phyloP scores from a whole-genome alignment of 2,888 invertebrate genomes.

The Acrocyrtus sp. region DNA sequence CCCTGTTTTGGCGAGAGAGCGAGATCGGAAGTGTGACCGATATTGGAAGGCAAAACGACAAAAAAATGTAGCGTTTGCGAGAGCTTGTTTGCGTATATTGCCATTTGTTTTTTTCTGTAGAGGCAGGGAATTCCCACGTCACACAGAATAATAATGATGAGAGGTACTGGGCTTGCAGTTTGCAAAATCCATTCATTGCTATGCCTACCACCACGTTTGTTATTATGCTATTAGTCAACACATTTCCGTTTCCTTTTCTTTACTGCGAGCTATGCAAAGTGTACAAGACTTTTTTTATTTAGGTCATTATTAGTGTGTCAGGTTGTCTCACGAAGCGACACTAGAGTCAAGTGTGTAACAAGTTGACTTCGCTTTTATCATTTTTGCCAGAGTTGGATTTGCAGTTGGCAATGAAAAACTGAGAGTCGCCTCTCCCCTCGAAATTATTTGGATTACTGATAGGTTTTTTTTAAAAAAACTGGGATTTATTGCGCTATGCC shows the following conservation, averaged over 20 bases:
- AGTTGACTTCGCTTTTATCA: too few relatives aligned
- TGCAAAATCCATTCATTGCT: too few relatives aligned
- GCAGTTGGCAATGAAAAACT: too few relatives aligned
- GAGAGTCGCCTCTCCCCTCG: too few relatives aligned
- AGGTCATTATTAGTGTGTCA: conserved; percentile 52
- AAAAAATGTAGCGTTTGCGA: background rate
- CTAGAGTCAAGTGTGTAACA: conserved; percentile 20
- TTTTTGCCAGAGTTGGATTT: too few relatives aligned
- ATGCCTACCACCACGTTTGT: too few relatives aligned
- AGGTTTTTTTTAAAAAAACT: too few relatives aligned
- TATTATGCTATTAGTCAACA: conserved; percentile 35
- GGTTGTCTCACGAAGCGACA: conserved; percentile 37
- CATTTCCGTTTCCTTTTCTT: conserved; percentile 39
- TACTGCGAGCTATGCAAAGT: background rate
- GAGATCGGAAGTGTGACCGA: conserved; percentile 51
- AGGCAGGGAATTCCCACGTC: conserved; percentile 49
- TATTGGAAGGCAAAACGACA: conserved; percentile 28
- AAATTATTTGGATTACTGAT: too few relatives aligned
- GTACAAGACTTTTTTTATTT: conserved; percentile 30
- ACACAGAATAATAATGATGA: background rate
- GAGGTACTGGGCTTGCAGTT: conserved; percentile 24
- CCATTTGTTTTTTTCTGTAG: conserved; percentile 7
- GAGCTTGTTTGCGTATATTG: background rate
- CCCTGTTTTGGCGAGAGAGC: too few relatives aligned
- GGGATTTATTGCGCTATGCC: too few relatives aligned